Base-by-base conservation (phyloP, 2,888 invertebrate genomes). In the Aleiodes testaceus region DNA sequence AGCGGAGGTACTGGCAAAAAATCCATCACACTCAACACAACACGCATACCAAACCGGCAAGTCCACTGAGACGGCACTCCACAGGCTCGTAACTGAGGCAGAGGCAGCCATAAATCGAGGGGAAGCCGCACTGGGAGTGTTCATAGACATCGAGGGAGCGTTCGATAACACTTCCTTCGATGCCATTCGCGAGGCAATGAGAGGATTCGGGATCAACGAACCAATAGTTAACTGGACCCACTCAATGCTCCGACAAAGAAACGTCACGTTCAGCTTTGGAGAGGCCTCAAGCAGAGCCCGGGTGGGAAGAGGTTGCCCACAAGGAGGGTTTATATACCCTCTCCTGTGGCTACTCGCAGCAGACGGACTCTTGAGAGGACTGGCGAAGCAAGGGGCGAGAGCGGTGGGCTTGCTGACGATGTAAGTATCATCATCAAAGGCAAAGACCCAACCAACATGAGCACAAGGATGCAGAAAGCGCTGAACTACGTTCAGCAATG, bases 121-220 rank as follows among this genome's bases (percentile, higher is more conserved):
- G 6, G 65, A 50, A 6, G 61, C 70, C 16, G 61, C 50, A 4
- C 16, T 78, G 3, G 66, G 73, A 7, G 74, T 66, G 1, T 76
- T 77, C 22, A 45, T 77, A 7, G 75, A 76, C 30, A 69, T 77
- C 7, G 73, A 76, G 36, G 72, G 76, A 9, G 74, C 75, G 14
- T 77, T 75, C 7, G 73, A 77, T 12, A 72, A 72, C 36, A 76
- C 73, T 16, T 52, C 69, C 30, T 73, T 50, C 18, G 47, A 67
- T 5, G 50, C 65, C 2, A 74, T 76, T 2, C 45, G 71, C 14
- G 65, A 18, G 0, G 55, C 72, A 16, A 65, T 44, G 3, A 66
- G 66, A 16, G 30, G 30, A 4, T 47, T 67, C 49, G 2, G 30
- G 0, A 16, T 72, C 2, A 22, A 61, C n/a, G 26, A 55, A 1